A percentile compares a stretch with the other conserved stretches of the same genome.
Evolutionary conservation across 2,888 invertebrate genomes (phyloP).

Genomic region (Onthophagus sagittarius): DNA sequence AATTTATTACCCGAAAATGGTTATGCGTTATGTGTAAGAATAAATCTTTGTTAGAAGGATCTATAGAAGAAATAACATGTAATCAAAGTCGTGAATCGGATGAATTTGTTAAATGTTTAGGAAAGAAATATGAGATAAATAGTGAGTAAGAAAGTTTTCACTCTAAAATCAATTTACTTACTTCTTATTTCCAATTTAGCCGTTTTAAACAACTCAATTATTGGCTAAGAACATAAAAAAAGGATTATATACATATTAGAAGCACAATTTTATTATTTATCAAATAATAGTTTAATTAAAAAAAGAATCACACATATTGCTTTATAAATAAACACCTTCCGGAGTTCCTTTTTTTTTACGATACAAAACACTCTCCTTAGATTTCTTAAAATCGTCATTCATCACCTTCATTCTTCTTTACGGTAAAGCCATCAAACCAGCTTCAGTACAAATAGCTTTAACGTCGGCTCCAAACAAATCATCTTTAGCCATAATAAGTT

Average conservation of each 20-base stretch:
- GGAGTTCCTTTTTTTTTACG: conserved; percentile 99
- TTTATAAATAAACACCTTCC: conserved; percentile 95
- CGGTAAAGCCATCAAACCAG: conserved; percentile 94
- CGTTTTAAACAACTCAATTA: too few relatives aligned
- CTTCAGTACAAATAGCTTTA: conserved; percentile 99
- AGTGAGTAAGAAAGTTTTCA: too few relatives aligned
- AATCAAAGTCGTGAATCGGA: conserved; percentile 38
- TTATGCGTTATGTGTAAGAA: too few relatives aligned
- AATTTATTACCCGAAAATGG: too few relatives aligned
- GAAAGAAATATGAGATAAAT: conserved; percentile 23
- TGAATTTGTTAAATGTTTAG: conserved; percentile 34
- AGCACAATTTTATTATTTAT: conserved; percentile 17
- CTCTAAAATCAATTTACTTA: too few relatives aligned
- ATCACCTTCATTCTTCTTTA: conserved; percentile 83
- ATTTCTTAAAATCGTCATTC: conserved; percentile 99
- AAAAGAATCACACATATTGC: conserved; percentile 1
- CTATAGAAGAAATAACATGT: conserved; percentile 34
- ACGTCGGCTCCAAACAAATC: conserved; percentile 97
- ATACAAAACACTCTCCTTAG: conserved; percentile 98
- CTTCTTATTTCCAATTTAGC: too few relatives aligned
- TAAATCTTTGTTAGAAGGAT: conserved; percentile 24
- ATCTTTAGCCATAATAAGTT: conserved; percentile 98
- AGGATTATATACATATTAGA: neutral
- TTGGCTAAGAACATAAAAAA: too few relatives aligned
- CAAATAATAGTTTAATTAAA: conserved; percentile 17